Percentiles rank a stretch among this genome's conserved stretches.
Evolutionary conservation across 1,140 invertebrate genomes (phyloP).

Genomic region (Cotesia chilonis): DNA sequence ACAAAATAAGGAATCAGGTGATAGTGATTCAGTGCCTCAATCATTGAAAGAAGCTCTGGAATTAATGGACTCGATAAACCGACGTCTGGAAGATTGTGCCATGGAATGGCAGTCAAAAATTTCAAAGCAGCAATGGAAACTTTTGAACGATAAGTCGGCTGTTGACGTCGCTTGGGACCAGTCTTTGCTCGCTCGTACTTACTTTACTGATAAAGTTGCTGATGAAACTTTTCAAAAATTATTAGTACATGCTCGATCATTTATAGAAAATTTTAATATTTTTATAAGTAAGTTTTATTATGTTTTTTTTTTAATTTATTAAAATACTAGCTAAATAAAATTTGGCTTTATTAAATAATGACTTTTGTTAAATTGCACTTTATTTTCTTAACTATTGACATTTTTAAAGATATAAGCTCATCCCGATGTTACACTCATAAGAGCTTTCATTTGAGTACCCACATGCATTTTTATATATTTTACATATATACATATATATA

Average conservation of each 20-base stretch:
- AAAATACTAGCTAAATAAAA: background rate
- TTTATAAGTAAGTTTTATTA: slow-evolving; percentile 47
- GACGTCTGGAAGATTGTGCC: slow-evolving; percentile 52
- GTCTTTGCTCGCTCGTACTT: slow-evolving; percentile 52
- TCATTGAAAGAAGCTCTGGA: slow-evolving; percentile 45
- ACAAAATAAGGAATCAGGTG: background rate
- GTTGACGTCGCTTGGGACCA: slow-evolving; percentile 44
- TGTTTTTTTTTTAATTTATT: background rate
- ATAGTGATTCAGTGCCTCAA: slow-evolving; percentile 34
- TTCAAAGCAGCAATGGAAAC: slow-evolving; percentile 54
- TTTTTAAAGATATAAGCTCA: too few species aligned
- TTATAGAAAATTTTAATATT: slow-evolving; percentile 49
- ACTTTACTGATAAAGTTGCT: slow-evolving; percentile 50
- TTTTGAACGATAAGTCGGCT: slow-evolving; percentile 42
- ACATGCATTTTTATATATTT: too few species aligned
- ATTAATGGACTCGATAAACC: slow-evolving; percentile 45
- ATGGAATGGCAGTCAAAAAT: slow-evolving; percentile 51
- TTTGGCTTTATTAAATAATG: background rate
- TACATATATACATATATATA: too few species aligned
- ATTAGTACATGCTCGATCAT: slow-evolving; percentile 45
- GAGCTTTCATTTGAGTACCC: too few species aligned
- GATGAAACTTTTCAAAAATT: slow-evolving; percentile 53
- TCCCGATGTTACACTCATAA: too few species aligned
- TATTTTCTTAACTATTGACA: too few species aligned
- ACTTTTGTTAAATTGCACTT: too few species aligned